Conservation (phyloP, 2,888 invertebrate genomes). For the Drepanosiphum platanoidis region DNA sequence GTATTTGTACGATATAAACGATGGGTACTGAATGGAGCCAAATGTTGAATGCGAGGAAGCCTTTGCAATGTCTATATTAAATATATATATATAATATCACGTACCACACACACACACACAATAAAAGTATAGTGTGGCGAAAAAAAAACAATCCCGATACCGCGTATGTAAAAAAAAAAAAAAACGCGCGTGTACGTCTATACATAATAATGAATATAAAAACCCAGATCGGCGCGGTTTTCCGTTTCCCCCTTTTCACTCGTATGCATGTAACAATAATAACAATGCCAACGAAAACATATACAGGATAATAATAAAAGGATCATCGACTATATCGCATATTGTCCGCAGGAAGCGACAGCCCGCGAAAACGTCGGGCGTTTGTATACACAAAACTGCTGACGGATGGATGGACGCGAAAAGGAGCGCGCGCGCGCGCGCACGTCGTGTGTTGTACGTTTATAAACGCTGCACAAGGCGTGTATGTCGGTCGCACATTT, state of each 20-base stretch:
- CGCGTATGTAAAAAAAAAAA: not conserved
- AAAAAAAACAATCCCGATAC: conserved; percentile 42
- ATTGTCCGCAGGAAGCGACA: conserved; percentile 58
- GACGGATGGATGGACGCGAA: conserved; percentile 45
- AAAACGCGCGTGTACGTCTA: not conserved
- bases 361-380: conserved; percentile 57
- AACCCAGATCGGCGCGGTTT: conserved; percentile 14
- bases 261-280: not conserved
- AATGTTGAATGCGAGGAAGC: not conserved
- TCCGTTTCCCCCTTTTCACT: not conserved
- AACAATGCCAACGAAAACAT: conserved; percentile 39
- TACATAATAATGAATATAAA: not conserved
- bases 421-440: not conserved
- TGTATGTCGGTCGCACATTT: conserved; percentile 1
- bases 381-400: conserved; percentile 28
- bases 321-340: conserved; percentile 37
- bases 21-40: not conserved
- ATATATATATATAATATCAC: no score
- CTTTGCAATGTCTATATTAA: not conserved
- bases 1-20: no score
- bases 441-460: not conserved
- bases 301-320: conserved; percentile 39
- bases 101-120: not conserved
- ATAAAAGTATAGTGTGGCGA: not conserved
- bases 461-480: not conserved